Evolutionary conservation across 2,797 vertebrate genomes (phyloP).

Genomic region (Labeo calbasu): DNA sequence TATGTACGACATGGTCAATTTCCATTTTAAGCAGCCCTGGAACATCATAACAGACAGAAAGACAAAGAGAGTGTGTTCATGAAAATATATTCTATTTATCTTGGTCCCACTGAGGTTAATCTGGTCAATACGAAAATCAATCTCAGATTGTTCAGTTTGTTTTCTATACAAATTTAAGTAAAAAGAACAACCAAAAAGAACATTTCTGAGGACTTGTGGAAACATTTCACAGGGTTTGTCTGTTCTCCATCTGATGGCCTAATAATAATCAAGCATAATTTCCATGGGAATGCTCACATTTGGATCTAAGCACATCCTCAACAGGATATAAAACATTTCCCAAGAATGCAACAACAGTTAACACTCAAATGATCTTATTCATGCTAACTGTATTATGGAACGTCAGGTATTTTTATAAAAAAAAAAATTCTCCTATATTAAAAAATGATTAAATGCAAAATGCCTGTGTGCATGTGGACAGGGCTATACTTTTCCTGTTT

Average conservation of each 20-base stretch:
- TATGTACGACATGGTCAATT: neutral
- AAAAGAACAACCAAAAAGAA: neutral
- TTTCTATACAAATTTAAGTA: too few species aligned
- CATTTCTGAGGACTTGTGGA: neutral
- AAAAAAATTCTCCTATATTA: too few species aligned
- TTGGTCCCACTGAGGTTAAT: too few species aligned
- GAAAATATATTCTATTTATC: neutral
- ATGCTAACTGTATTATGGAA: neutral
- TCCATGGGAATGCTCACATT: neutral
- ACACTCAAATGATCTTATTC: neutral
- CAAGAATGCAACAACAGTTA: neutral
- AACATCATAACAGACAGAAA: neutral
- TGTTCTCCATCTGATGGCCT: neutral
- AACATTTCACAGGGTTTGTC: neutral
- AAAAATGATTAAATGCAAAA: too few species aligned
- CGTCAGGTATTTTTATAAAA: too few species aligned
- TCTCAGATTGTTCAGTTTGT: too few species aligned
- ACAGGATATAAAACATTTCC: neutral
- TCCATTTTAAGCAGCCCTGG: neutral
- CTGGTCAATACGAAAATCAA: too few species aligned
- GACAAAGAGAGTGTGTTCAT: neutral
- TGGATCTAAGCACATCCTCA: too few species aligned
- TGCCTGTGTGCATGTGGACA: too few species aligned
- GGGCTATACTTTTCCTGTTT: too few species aligned
- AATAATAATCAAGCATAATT: neutral